Evolutionary conservation across 2,888 invertebrate genomes (phyloP), one percentile per base, ranked within the genome.

Genomic region (Timandra comae): DNA sequence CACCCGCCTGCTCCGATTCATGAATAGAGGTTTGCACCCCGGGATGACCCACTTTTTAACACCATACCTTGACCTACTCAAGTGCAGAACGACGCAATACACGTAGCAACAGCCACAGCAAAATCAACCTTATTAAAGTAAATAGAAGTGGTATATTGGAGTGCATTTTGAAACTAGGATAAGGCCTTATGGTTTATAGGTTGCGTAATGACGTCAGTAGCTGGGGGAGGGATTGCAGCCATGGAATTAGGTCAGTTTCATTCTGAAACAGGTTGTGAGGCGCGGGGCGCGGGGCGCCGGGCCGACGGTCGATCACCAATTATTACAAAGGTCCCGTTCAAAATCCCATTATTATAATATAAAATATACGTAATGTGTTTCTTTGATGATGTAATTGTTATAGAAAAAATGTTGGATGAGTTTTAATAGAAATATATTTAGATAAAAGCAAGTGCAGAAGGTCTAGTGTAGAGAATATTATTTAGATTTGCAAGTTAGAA

Each of bases 31-130:
- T 87, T 86, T 89, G 89, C 88, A 89, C 86, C 89, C 89, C 87
- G 85, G 85, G 79, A 79, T 87, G 89, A 89, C 89, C 90, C 80
- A 90, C 78, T 88, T 90, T 88, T 81, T 78, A 86, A 87, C 85
- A 74, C 68, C 49, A 69, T 71, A 51, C 54, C 56, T 35, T 41
- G 7, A 29, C 7, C 7, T 20, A 6, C 26, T 7, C 44, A 48
- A 40, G 44, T 16, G 39, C 39, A 29, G 42, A 72, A 60, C 45
- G 65, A 21, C 55, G 29, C 48, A 79, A 63, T 41, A 30, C 32
- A 43, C 54, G 22, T 2, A 12, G 1, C 3, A 21, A 9, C 29
- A 32, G 42, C 35, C 33, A 45, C 3, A 24, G 43, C 16, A 66
- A 27, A 53, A 8, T 49, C 24, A 28, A 24, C 38, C 27, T 26